phyloP scores from a whole-genome alignment of 2,113 vertebrate species.

The Hiodon tergisus region DNA sequence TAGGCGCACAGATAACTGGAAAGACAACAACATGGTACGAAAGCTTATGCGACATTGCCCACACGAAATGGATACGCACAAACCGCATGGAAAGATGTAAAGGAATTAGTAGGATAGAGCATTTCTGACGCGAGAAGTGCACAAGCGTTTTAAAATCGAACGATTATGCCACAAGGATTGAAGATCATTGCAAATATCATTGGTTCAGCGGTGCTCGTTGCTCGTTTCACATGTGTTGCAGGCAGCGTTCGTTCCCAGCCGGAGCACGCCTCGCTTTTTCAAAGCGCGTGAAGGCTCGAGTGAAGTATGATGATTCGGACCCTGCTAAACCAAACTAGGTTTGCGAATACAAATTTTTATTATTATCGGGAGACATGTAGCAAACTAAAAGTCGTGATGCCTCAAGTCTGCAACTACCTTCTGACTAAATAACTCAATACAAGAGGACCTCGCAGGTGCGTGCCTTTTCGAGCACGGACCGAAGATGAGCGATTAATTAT shows the following conservation, averaged over 20 bases:
- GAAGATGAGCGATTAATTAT: not conserved
- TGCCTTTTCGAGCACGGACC: too few species aligned
- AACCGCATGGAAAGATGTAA: too few species aligned
- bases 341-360: not conserved
- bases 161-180: too few species aligned
- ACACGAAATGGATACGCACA: too few species aligned
- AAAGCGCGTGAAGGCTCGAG: not conserved
- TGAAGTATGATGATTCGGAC: not conserved
- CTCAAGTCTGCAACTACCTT: not conserved
- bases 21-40: too few species aligned
- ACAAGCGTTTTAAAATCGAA: too few species aligned
- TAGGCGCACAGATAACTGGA: too few species aligned
- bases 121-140: too few species aligned
- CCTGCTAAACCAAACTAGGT: not conserved
- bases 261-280: constrained; percentile 1
- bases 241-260: not conserved
- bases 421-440: not conserved
- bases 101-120: too few species aligned
- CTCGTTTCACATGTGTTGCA: not conserved
- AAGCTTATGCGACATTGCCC: too few species aligned
- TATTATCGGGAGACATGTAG: not conserved
- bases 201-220: not conserved
- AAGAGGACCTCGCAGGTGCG: not conserved
- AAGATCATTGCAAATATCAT: too few species aligned
- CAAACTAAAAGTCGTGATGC: too few species aligned